Evolutionary conservation across 2,797 vertebrate species (phyloP).

Genomic region (Dallia pectoralis): DNA sequence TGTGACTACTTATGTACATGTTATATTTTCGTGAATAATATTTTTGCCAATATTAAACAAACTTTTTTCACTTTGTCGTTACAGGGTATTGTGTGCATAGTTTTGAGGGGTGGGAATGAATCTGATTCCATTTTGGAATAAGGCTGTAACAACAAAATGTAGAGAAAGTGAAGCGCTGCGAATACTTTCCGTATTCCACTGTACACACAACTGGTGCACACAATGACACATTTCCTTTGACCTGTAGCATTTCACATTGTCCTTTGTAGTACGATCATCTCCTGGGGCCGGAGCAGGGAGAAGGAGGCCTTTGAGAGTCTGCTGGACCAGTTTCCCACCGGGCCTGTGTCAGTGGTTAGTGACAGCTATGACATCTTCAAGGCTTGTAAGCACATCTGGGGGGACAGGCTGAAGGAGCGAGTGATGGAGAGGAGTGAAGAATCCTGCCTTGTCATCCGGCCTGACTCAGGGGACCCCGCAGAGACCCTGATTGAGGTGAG

Average conservation of each 20-base stretch:
- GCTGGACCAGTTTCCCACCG: slow-evolving; percentile 71
- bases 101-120: too few relatives aligned
- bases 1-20: too few relatives aligned
- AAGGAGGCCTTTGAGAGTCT: slow-evolving; percentile 74
- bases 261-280: slow-evolving; percentile 74
- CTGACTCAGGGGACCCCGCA: slow-evolving; percentile 76
- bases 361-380: slow-evolving; percentile 82
- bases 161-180: too few relatives aligned
- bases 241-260: not conserved
- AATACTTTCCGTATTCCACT: too few relatives aligned
- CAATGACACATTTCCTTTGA: slow-evolving; percentile 4
- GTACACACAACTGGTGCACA: not conserved
- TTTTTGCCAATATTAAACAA: too few relatives aligned
- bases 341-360: slow-evolving; percentile 76
- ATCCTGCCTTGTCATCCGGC: slow-evolving; percentile 73
- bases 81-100: too few relatives aligned
- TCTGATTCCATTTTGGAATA: too few relatives aligned
- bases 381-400: slow-evolving; percentile 80
- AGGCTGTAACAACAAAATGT: too few relatives aligned
- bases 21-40: too few relatives aligned
- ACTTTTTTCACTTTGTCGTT: too few relatives aligned
- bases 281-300: slow-evolving; percentile 73
- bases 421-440: slow-evolving; percentile 76
- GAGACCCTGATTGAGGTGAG: slow-evolving; percentile 75
- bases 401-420: slow-evolving; percentile 74